Conservation (phyloP, 2,113 vertebrate species). For the Heterochromis multidens region DNA sequence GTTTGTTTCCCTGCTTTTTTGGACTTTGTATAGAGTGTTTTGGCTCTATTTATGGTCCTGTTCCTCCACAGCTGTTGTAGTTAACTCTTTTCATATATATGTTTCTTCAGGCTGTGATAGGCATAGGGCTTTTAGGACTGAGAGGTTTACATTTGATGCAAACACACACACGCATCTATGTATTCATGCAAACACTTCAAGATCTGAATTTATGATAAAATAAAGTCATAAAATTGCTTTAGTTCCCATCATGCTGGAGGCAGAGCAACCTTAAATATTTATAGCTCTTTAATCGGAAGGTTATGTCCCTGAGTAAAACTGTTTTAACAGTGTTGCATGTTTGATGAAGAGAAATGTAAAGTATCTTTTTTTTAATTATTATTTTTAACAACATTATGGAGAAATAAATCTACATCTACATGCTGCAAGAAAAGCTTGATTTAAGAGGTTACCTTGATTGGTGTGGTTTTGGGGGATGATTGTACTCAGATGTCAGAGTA, state of each 20-base stretch:
- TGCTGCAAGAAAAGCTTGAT: slow-evolving; percentile 6
- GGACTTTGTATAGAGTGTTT: background rate
- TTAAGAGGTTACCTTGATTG: slow-evolving; percentile 11
- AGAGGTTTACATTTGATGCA: slow-evolving; percentile 2
- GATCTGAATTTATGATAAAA: slow-evolving; percentile 5
- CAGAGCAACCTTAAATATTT: background rate
- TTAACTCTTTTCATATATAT: slow-evolving; percentile 1
- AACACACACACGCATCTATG: no score
- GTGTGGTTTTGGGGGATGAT: slow-evolving; percentile 4
- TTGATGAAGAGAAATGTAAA: background rate
- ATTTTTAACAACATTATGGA: background rate
- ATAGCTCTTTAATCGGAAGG: background rate
- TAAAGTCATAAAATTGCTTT: background rate
- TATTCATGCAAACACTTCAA: background rate
- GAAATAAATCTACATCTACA: background rate
- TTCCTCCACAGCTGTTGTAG: slow-evolving; percentile 61
- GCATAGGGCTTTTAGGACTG: background rate
- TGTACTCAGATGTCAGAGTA: slow-evolving; percentile 52
- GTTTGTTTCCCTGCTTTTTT: slow-evolving; percentile 37
- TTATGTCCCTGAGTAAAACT: background rate
- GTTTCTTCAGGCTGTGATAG: slow-evolving; percentile 32
- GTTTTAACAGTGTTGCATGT: background rate
- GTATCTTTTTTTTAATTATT: background rate
- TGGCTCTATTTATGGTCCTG: slow-evolving; percentile 37
- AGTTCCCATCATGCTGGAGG: background rate